Base-by-base conservation (phyloP, 2,888 invertebrate genomes). In the Melanostoma scalare region DNA sequence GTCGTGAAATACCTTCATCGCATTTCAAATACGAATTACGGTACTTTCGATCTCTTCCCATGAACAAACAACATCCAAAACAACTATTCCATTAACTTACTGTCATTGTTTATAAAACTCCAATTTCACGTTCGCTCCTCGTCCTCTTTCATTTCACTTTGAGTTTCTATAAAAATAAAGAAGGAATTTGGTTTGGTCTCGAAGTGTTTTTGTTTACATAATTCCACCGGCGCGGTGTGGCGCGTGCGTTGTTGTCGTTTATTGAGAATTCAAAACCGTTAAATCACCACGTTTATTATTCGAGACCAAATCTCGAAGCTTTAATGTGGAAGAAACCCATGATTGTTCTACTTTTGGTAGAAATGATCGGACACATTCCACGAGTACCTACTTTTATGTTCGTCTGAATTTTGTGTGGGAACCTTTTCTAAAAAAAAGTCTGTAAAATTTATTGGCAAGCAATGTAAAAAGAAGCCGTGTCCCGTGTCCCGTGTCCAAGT, bases 41-140 rank as follows among this genome's bases (percentile, higher is more conserved):
- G 82, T 78, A 68, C 82, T 84, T 84, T 84, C 82, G 82, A 78
- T 84, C 77, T 82, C 78, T 67, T 72, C 68, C 53, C 60, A 46
- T 60, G 44, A 73, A 61, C 60, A 65, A 56, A 65, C 44, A n/a
- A 65, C 44, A n/a, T 9, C 44, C 44, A 65, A 71, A 77, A 76
- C 53, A 76, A 76, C 73, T 20, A 65, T 60, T 38, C 20, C 55
- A 56, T 30, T 42, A 2, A 30, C 30, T 9, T 42, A 58, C 20
- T 58, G 42, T 6, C 30, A 61, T 30, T 36, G 30, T 38, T 38
- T 63, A n/a, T 38, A 36, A 20, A 20, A 20, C 20, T 20, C 20
- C 20, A 20, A 20, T 20, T 20, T 20, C 20, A 20, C 20, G 20
- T 20, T 20, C 20, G 20, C 20, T 20, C 20, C 20, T 20, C 1